Conservation (phyloP, 2,797 vertebrate genomes). For the Gymnothorax javanicus region DNA sequence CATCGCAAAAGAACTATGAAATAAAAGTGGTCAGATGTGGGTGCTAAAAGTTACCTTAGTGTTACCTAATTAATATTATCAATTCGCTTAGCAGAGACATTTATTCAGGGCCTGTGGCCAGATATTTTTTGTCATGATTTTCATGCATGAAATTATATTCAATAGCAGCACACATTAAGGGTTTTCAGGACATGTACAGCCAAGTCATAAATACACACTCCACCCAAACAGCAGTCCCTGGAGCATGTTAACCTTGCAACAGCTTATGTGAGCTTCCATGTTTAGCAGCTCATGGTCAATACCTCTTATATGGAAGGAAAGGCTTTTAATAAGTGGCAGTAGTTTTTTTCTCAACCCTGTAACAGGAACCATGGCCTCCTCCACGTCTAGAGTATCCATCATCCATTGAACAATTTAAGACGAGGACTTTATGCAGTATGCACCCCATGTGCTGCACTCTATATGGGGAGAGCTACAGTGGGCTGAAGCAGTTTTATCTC, state of each 20-base stretch:
- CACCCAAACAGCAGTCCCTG: not conserved
- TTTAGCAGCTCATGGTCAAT: not conserved
- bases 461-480: not conserved
- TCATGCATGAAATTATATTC: not conserved
- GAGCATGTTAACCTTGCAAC: not conserved
- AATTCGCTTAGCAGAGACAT: not conserved
- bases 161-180: not conserved
- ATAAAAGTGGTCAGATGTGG: not conserved
- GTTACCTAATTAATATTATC: not conserved
- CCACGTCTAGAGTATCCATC: not conserved
- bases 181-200: not conserved
- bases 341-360: not conserved
- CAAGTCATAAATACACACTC: not conserved
- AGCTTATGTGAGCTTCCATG: not conserved
- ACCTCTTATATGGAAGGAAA: not conserved
- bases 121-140: not conserved
- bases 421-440: not conserved
- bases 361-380: not conserved
- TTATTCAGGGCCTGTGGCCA: not conserved
- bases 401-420: not conserved
- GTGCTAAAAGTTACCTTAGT: not conserved
- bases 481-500: not conserved
- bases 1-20: not conserved
- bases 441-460: not conserved
- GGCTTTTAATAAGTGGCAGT: not conserved